Evolutionary conservation across 2,113 vertebrate species (phyloP).

Genomic region (Pachycephala philippinensis): DNA sequence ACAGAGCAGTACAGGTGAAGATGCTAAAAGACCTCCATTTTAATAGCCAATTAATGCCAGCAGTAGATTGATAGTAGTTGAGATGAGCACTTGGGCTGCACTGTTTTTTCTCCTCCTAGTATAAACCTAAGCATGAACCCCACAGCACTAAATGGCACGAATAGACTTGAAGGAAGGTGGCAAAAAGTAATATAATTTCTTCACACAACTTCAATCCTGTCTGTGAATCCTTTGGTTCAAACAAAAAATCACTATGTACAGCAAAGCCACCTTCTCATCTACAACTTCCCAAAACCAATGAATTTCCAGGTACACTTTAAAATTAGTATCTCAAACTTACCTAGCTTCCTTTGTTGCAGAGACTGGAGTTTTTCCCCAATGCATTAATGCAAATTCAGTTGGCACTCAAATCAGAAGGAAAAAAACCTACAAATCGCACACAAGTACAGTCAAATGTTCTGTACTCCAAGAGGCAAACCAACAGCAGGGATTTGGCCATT

Average conservation of each 20-base stretch:
- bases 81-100: not conserved
- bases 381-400: not conserved
- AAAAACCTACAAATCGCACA: accelerated
- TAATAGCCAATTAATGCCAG: not conserved
- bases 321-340: not conserved
- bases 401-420: not conserved
- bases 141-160: accelerated
- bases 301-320: not conserved
- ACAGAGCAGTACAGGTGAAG: not conserved
- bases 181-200: not conserved
- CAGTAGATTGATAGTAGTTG: accelerated
- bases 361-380: not conserved
- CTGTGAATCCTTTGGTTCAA: not conserved
- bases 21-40: not conserved
- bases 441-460: not conserved
- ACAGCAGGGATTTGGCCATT: not conserved
- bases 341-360: not conserved
- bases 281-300: accelerated
- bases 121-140: not conserved
- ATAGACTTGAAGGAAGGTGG: not conserved
- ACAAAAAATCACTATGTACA: not conserved
- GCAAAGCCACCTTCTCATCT: not conserved
- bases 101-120: not conserved
- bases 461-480: not conserved
- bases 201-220: not conserved